Percentiles rank a stretch among this genome's conserved stretches.
These are phyloP conservation scores for Syncerus caffer DNA, from an alignment of 2,797 vertebrate species.

Conservation along the genomic window DNA sequence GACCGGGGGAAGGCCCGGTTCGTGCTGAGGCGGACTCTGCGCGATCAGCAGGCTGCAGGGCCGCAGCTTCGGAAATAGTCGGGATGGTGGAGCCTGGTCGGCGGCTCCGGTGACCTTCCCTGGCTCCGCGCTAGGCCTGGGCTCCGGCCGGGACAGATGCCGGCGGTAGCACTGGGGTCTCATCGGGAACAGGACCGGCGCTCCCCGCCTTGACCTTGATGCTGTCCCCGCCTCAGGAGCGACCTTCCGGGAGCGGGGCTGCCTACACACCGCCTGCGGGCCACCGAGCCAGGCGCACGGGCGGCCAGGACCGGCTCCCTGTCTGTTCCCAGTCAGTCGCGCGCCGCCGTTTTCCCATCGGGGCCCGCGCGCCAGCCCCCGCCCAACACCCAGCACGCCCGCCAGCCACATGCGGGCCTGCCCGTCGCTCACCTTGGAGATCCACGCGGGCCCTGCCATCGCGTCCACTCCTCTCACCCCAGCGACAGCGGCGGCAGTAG, in stretches of 20 bases:
- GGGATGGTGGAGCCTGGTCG: background rate
- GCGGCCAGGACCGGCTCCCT: background rate
- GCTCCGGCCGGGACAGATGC: background rate
- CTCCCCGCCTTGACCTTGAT: conserved; percentile 36
- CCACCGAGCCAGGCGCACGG: background rate
- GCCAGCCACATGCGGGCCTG: background rate
- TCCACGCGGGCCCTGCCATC: conserved; percentile 76
- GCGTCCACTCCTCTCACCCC: background rate
- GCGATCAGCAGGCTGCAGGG: background rate
- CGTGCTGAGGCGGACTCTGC: background rate
- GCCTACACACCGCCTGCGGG: background rate
- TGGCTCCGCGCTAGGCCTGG: background rate
- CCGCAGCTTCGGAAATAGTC: background rate
- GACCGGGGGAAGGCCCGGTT: background rate
- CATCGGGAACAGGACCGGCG: background rate
- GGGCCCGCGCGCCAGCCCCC: background rate
- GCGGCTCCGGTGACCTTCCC: background rate
- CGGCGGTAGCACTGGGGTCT: background rate
- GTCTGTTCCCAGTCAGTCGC: background rate
- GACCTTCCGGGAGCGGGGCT: background rate
- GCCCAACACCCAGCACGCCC: background rate
- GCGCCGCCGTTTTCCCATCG: background rate
- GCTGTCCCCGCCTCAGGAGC: background rate
- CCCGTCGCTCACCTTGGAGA: conserved; percentile 72
- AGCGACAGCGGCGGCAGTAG: background rate